These are phyloP conservation scores for Tricholaema leucomelas DNA, from an alignment of 2,113 vertebrate genomes.

Conservation along the genomic window DNA sequence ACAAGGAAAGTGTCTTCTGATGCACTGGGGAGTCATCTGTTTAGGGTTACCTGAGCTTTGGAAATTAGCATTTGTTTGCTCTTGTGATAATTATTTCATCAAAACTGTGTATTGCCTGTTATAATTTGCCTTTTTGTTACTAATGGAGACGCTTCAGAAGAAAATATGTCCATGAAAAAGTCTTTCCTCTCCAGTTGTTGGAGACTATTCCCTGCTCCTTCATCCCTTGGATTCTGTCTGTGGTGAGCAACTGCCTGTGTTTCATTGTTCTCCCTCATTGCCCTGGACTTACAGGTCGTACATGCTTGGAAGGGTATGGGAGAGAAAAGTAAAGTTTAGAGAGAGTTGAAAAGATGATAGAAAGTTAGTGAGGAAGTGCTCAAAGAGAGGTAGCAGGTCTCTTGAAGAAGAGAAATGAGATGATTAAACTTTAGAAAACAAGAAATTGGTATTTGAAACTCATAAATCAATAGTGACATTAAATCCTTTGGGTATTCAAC, in stretches of 20 bases:
- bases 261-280: neutral
- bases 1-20: rapidly evolving
- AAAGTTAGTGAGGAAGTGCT: neutral
- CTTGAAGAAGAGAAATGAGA: neutral
- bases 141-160: neutral
- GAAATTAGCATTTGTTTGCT: neutral
- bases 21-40: neutral
- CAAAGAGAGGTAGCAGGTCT: neutral
- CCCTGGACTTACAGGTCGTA: neutral
- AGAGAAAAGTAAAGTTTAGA: neutral
- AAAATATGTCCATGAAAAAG: neutral
- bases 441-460: neutral
- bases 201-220: neutral
- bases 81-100: neutral
- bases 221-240: neutral
- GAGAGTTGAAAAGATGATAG: neutral
- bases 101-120: neutral
- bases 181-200: neutral
- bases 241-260: neutral
- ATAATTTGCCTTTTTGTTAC: neutral
- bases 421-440: neutral
- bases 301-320: neutral
- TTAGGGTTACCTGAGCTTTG: neutral
- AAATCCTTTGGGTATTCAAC: neutral
- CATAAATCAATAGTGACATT: constrained; percentile 2